These are phyloP conservation scores for Cyprinus carpio DNA, from an alignment of 2,113 vertebrate species.

Conservation along the genomic window DNA sequence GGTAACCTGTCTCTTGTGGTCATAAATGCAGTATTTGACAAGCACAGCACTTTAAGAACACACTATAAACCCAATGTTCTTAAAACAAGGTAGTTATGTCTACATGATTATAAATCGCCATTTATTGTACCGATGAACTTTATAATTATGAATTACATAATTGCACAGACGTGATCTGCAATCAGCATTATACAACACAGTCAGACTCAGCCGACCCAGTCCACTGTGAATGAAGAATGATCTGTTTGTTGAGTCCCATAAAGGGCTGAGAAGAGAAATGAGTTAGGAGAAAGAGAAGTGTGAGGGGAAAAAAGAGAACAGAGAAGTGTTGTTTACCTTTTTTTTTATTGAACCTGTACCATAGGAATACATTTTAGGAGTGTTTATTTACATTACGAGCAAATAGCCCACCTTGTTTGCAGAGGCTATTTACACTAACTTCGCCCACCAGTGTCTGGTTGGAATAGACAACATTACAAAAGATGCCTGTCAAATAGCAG, in stretches of 20 bases:
- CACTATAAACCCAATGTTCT: not conserved
- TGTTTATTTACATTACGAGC: too few species aligned
- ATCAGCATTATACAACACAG: constrained; percentile 19
- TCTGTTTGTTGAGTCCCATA: not conserved
- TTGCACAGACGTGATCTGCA: constrained; percentile 12
- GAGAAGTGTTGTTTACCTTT: not conserved
- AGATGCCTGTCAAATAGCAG: too few species aligned
- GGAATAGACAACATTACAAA: too few species aligned
- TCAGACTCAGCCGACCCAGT: not conserved
- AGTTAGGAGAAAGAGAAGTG: not conserved
- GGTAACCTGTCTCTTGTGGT: too few species aligned
- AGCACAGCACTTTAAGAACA: not conserved
- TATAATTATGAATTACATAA: not conserved
- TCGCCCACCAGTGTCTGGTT: too few species aligned
- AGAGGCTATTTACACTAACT: too few species aligned
- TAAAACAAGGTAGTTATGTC: not conserved
- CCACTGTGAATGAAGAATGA: constrained; percentile 6
- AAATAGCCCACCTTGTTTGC: too few species aligned
- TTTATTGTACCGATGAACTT: not conserved
- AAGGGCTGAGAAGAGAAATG: constrained; percentile 1
- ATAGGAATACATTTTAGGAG: too few species aligned
- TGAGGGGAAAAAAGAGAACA: not conserved
- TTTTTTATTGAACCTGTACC: too few species aligned
- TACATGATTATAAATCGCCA: not conserved
- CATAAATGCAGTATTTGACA: not conserved